Conservation (phyloP, 2,888 invertebrate species). For the Notodonta ziczac region DNA sequence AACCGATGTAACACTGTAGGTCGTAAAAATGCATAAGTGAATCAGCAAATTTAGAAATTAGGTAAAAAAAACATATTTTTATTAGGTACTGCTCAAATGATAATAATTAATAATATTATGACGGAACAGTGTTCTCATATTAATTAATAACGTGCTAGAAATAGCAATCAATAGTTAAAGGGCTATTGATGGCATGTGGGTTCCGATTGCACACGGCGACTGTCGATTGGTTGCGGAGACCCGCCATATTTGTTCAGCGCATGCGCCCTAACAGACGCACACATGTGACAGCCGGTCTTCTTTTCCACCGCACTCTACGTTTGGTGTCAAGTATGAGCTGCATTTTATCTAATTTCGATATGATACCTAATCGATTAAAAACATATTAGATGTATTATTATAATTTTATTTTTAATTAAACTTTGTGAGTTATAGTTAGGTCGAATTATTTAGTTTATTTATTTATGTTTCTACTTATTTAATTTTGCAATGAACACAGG, state of each 20-base stretch:
- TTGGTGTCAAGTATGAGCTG: background rate
- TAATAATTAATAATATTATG: too few relatives aligned
- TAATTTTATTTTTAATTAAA: too few relatives aligned
- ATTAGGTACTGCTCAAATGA: background rate
- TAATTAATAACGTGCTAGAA: conserved; percentile 60
- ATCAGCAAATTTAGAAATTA: conserved; percentile 7
- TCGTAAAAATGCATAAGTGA: conserved; percentile 31
- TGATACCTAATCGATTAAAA: too few relatives aligned
- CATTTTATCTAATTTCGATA: background rate
- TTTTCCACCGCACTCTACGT: conserved; percentile 37
- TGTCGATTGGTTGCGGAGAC: conserved; percentile 66
- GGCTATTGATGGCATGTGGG: conserved; percentile 62
- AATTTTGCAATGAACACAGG: too few relatives aligned
- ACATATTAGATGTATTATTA: conserved; percentile 10
- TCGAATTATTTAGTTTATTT: too few relatives aligned
- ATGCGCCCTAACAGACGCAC: conserved; percentile 66
- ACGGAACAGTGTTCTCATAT: conserved; percentile 38
- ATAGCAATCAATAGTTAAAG: conserved; percentile 73
- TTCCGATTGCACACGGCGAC: conserved; percentile 50
- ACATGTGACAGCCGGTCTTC: conserved; percentile 62
- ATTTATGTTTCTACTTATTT: too few relatives aligned
- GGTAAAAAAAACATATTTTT: conserved; percentile 7
- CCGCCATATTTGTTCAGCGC: conserved; percentile 81
- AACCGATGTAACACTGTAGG: conserved; percentile 36
- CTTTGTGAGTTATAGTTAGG: too few relatives aligned